Evolutionary conservation across 2,113 vertebrate species (phyloP).

Genomic region (Tachuris rubrigastra): DNA sequence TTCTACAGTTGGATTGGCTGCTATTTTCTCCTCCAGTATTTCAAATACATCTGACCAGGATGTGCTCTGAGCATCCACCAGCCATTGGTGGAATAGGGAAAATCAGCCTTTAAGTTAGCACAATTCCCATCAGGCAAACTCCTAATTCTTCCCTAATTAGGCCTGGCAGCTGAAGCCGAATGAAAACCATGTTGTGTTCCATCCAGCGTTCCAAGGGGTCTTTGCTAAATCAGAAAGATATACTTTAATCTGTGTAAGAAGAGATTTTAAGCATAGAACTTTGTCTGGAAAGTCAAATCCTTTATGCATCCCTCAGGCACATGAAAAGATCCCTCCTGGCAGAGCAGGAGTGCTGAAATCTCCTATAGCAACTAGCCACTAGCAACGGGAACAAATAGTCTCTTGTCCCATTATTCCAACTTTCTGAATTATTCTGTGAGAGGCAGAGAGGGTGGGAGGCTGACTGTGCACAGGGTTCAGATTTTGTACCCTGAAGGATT

Average conservation of each 20-base stretch:
- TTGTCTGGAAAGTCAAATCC: conserved; percentile 18
- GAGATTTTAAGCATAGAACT: conserved; percentile 19
- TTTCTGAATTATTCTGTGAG: background rate
- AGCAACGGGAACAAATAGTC: conserved; percentile 15
- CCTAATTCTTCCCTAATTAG: conserved; percentile 33
- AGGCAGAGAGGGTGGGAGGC: background rate
- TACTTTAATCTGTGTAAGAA: conserved; percentile 40
- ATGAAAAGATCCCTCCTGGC: background rate
- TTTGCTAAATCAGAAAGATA: conserved; percentile 30
- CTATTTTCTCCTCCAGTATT: background rate
- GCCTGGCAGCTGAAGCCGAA: conserved; percentile 19
- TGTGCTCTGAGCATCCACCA: background rate
- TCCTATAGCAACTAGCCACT: conserved; percentile 7
- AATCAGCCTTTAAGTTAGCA: background rate
- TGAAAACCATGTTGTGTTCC: background rate
- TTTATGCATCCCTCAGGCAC: conserved; percentile 5
- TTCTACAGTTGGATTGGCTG: background rate
- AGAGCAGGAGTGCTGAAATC: background rate
- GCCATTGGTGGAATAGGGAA: background rate
- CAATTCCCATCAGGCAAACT: background rate
- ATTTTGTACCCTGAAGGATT: background rate
- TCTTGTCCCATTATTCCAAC: background rate
- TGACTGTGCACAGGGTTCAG: background rate
- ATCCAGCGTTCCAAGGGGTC: background rate
- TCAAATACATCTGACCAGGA: background rate